Evolutionary conservation across 2,797 vertebrate species (phyloP), one percentile per base, ranked within the genome.

Genomic region (Tangara arthus): DNA sequence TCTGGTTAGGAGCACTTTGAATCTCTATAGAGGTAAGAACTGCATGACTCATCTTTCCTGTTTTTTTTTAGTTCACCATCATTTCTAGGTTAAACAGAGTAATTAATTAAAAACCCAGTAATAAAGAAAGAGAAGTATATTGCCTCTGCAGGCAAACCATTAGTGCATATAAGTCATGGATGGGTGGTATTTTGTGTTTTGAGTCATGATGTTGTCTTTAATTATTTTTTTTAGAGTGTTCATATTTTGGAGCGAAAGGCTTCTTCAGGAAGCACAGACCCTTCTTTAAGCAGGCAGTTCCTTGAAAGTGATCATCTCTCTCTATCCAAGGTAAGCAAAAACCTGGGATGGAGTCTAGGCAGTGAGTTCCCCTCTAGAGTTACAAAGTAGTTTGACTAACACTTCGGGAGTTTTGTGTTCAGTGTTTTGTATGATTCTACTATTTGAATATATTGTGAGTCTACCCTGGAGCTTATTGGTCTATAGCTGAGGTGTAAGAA

Each of bases 171-270:
- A 56, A 9, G 5, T 52, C 20, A 5, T 27, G 12, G 22, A 34
- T 87, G 27, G 52, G 23, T 30, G 55, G 13, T 46, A 10, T 6
- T 68, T 69, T 22, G 15, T 71, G 1, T 56, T 77, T 90, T 89
- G 27, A 87, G n/a, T 18, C 32, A 10, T 30, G 14, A 57, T 55
- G 9, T 46, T 70, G 8, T 42, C 46, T 83, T 83, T 65, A 46
- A 77, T 64, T 78, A 15, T 17, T 41, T 78, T 78, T 90, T 84
- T 78, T 72, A 98, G 98, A 97, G 97, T 28, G 49, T 96, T 89
- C 97, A 98, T 83, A 66, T 98, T n/a, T 91, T 98, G 96, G 98
- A 98, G 71, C 96, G 98, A 73, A 98, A 98, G 20, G 96, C 97
- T 87, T 98, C 98, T 89, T 96, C 97, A 0, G 92, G 98, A 90